Evolutionary conservation across 2,888 invertebrate genomes (phyloP), one percentile per base, ranked within the genome.

Genomic region (Quadriops clusia): DNA sequence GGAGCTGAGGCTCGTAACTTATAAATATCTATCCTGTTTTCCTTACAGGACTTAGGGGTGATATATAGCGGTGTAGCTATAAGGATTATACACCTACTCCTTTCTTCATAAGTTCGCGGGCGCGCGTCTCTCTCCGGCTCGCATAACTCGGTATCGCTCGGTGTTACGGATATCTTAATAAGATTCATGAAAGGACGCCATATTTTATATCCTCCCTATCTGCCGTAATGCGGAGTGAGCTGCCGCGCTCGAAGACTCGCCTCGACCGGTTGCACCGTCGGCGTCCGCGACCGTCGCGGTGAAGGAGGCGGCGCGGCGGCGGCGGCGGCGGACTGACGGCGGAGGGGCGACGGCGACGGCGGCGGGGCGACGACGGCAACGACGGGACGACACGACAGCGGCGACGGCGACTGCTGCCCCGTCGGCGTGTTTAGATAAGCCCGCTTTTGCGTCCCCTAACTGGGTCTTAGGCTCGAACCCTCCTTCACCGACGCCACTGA

Each of bases 181-280:
- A 77, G 77, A 77, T 77, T 77, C 77, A 77, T 77, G 77, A 77
- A 77, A 76, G 77, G 74, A 70, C 72, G 73, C 75, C 74, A 77
- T 78, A 78, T 77, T 77, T 77, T 77, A 77, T 76, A 72, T 72
- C 70, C 56, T 68, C 67, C 67, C 64, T 70, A 56, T 57, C 55
- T 54, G 48, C 46, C 48, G 56, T 57, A 57, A 57, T 58, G 53
- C 57, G 47, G 47, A 49, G 47, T 51, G 53, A 55, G 56, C 52
- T 49, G 47, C n/a, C n/a, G n/a, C n/a, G n/a, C 46, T n/a, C n/a
- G n/a, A n/a, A n/a, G n/a, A n/a, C n/a, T n/a, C n/a, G n/a, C n/a
- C n/a, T n/a, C n/a, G n/a, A n/a, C n/a, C n/a, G n/a, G n/a, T n/a
- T n/a, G n/a, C n/a, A n/a, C n/a, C n/a, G n/a, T n/a, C n/a, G n/a